These are phyloP conservation scores for Orestias chungarensis DNA, from an alignment of 2,797 vertebrate genomes.

Conservation along the genomic window DNA sequence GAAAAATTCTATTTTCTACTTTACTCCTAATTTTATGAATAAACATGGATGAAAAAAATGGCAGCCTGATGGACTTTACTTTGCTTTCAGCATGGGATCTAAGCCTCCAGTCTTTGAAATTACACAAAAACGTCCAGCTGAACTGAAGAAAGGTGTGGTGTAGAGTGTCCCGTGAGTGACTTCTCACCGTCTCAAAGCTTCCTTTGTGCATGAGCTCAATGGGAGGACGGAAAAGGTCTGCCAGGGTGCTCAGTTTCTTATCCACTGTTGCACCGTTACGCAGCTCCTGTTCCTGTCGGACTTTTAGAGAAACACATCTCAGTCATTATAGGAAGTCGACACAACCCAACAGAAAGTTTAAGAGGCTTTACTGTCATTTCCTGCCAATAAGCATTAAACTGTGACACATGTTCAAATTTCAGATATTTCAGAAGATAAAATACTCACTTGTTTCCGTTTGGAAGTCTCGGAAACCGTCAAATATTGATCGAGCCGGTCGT, in stretches of 20 bases:
- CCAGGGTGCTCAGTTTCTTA: conserved; percentile 98
- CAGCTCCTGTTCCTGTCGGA: conserved; percentile 98
- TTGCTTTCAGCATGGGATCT: conserved; percentile 1
- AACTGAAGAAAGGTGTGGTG: conserved; percentile 30
- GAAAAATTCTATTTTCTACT: background rate
- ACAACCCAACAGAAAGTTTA: conserved; percentile 3
- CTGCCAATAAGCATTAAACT: background rate
- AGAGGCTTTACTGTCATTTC: background rate
- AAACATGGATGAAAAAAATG: background rate
- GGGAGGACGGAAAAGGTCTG: conserved; percentile 97
- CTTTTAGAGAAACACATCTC: conserved; percentile 68
- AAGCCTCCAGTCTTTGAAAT: conserved; percentile 31
- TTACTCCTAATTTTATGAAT: background rate
- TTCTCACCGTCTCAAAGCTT: conserved; percentile 97
- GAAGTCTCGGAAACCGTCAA: conserved; percentile 98
- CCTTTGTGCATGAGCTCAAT: conserved; percentile 99
- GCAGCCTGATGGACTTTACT: background rate
- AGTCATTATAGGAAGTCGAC: conserved; percentile 11
- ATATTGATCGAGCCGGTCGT: conserved; percentile 96
- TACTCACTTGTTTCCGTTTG: conserved; percentile 97
- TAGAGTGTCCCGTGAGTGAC: conserved; percentile 36
- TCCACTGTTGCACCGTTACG: conserved; percentile 96
- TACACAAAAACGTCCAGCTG: conserved; percentile 43
- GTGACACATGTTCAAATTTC: background rate
- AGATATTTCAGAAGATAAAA: conserved; percentile 1